phyloP scores from a whole-genome alignment of 2,888 invertebrate genomes.

The Desoria tigrina region DNA sequence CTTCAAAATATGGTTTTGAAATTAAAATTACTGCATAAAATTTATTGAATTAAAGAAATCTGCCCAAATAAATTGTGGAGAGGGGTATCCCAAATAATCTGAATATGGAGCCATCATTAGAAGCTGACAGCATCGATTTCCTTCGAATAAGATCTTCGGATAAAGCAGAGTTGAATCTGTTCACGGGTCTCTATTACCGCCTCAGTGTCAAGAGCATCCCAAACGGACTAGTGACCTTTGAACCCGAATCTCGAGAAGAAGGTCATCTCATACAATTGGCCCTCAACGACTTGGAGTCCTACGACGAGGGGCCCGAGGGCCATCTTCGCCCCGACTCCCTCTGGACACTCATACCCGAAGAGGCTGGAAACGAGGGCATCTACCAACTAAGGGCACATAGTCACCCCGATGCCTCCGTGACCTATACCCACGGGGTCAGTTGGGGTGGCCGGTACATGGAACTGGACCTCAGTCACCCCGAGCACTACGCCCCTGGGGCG shows the following conservation, averaged over 20 bases:
- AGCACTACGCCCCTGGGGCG: conserved; percentile 37
- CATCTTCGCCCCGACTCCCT: conserved; percentile 19
- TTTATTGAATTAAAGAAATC: too few relatives aligned
- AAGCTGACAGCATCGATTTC: too few relatives aligned
- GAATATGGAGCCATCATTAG: too few relatives aligned
- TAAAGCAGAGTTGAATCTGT: conserved; percentile 26
- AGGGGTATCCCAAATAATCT: too few relatives aligned
- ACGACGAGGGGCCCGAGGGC: conserved; percentile 22
- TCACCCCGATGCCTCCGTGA: conserved; percentile 35
- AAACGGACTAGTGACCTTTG: conserved; percentile 36
- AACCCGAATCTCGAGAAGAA: conserved; percentile 31
- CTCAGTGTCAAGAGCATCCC: conserved; percentile 39
- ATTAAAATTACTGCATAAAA: too few relatives aligned
- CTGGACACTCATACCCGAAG: conserved; percentile 39
- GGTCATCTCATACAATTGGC: conserved; percentile 38
- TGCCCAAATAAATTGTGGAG: too few relatives aligned
- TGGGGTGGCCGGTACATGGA: conserved; percentile 45
- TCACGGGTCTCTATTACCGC: conserved; percentile 33
- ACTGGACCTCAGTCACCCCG: conserved; percentile 36
- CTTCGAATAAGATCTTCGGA: conserved; percentile 23
- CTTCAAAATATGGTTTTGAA: too few relatives aligned
- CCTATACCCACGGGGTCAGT: conserved; percentile 38
- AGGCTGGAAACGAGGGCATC: background rate
- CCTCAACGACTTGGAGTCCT: conserved; percentile 31
- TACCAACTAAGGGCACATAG: conserved; percentile 22